Base-by-base conservation (phyloP, 2,888 invertebrate genomes). In the Pseudococcus viburni region DNA sequence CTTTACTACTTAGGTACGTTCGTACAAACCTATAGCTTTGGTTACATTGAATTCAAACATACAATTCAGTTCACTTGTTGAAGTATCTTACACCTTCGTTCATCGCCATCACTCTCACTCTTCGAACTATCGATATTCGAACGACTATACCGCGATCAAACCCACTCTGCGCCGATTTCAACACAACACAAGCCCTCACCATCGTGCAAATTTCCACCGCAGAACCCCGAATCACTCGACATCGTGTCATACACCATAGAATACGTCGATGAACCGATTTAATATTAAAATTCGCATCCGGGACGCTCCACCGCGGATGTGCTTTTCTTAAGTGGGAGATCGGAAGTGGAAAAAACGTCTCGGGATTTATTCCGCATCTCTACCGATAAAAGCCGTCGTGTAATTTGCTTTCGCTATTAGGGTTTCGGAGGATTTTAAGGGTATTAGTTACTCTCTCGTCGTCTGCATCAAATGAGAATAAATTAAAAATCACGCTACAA, bases 381-480 rank as follows among this genome's bases (percentile, higher is more conserved):
- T 80, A 42, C 42, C 80, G 80, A 80, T 80, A 80, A 80, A 80
- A 80, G 80, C 42, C 80, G 80, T 46, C 17, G 80, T 80, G 80
- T 80, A 80, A 80, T 80, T 80, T 80, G 80, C 80, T 80, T 80
- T 80, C 80, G 46, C 80, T 80, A 80, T 80, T 80, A 80, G 80
- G 42, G 80, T 80, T 80, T 80, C 19, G 80, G 46, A 46, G 80
- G 80, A 80, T 80, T 80, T 80, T 39, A 80, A 80, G 80, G 80
- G 80, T 80, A 80, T 80, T 80, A 80, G 80, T 80, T n/a, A 42
- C 42, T 80, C 80, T 80, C 42, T 46, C 80, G 80, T 80, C 42
- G 80, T 80, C 80, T 80, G 42, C 80, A 42, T 46, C 42, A 33
- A 80, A 80, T 80, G 80, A 42, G 80, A 80, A 80, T 80, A 80